phyloP scores from a whole-genome alignment of 2,888 invertebrate species.

The Nemotelus nigrinus region DNA sequence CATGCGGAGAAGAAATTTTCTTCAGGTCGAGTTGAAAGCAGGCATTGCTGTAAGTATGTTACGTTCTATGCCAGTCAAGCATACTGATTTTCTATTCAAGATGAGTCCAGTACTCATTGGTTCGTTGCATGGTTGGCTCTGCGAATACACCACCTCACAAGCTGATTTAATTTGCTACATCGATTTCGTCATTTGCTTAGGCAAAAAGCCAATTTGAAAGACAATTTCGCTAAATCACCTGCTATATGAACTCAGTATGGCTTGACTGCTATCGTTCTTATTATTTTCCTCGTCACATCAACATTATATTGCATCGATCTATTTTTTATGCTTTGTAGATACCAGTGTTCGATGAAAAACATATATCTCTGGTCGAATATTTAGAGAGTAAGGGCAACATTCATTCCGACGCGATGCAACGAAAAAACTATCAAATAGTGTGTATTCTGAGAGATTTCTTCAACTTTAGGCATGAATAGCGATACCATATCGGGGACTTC shows the following conservation, averaged over 20 bases:
- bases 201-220: no score
- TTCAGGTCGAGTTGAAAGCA: background rate
- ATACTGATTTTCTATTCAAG: no score
- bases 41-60: slow-evolving; percentile 8
- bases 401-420: slow-evolving; percentile 18
- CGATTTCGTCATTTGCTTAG: no score
- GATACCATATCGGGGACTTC: background rate
- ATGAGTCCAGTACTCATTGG: no score
- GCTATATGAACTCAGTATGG: no score
- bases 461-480: slow-evolving; percentile 16
- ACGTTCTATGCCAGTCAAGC: no score
- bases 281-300: no score
- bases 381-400: background rate
- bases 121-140: no score
- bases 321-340: slow-evolving; percentile 6
- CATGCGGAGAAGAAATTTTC: slow-evolving; percentile 9
- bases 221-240: no score
- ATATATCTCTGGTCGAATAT: slow-evolving; percentile 4
- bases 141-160: no score
- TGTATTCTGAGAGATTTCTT: background rate
- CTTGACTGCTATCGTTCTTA: no score
- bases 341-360: background rate
- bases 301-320: background rate
- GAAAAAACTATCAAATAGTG: slow-evolving; percentile 11
- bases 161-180: no score